phyloP scores from a whole-genome alignment of 1,140 invertebrate species.

The Solenopsis fugax region DNA sequence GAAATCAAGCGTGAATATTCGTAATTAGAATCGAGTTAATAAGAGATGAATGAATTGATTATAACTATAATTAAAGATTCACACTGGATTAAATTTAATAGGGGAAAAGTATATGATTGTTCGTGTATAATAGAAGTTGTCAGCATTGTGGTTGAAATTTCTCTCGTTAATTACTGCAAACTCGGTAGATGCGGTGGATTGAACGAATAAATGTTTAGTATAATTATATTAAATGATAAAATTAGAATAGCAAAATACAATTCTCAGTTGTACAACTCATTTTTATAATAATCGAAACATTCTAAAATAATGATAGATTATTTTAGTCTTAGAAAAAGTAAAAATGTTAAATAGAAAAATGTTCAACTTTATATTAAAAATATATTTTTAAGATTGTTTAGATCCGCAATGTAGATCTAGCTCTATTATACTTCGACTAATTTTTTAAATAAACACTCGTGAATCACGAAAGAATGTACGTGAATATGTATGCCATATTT shows the following conservation, averaged over 20 bases:
- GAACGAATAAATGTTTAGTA: neutral
- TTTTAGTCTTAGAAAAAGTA: neutral
- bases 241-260: neutral
- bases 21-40: constrained; percentile 22
- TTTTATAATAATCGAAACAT: neutral
- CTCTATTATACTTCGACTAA: too few relatives aligned
- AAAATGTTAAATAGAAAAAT: constrained; percentile 2
- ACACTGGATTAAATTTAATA: constrained; percentile 29
- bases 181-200: neutral
- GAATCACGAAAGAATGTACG: too few relatives aligned
- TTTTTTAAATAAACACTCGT: too few relatives aligned
- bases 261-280: neutral
- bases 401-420: too few relatives aligned
- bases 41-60: constrained; percentile 28
- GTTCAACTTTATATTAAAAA: neutral
- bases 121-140: constrained; percentile 7
- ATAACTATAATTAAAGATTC: neutral
- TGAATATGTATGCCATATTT: too few relatives aligned
- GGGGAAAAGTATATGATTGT: neutral
- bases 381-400: neutral
- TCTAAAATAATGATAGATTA: neutral
- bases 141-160: neutral
- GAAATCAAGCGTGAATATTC: constrained; percentile 23
- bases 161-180: constrained; percentile 18
- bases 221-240: neutral